Evolutionary conservation across 1,140 invertebrate genomes (phyloP).

Genomic region (Linepithema humile): DNA sequence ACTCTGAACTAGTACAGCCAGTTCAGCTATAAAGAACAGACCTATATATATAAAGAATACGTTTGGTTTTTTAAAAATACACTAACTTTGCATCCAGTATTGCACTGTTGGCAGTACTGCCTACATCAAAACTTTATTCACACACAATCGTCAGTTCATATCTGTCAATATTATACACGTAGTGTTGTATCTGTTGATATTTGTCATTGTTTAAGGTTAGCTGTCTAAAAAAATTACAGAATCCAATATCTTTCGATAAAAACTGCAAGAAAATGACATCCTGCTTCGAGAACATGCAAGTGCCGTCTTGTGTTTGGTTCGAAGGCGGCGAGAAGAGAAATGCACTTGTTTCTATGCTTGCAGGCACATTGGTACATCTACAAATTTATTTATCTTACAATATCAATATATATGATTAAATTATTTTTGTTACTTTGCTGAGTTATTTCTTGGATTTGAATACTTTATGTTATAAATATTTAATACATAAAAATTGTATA

Average conservation of each 20-base stretch:
- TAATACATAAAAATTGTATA: background rate
- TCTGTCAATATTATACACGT: background rate
- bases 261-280: slow-evolving; percentile 74
- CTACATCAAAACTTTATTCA: background rate
- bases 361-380: slow-evolving; percentile 91
- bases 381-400: background rate
- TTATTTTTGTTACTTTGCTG: too few species aligned
- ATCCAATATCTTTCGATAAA: background rate
- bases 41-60: too few species aligned
- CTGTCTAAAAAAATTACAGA: background rate
- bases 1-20: too few species aligned
- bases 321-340: slow-evolving; percentile 91
- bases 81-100: too few species aligned
- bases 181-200: slow-evolving; percentile 19
- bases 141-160: background rate
- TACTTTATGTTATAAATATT: background rate
- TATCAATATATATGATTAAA: too few species aligned
- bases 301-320: slow-evolving; percentile 87
- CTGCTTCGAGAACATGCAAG: slow-evolving; percentile 84
- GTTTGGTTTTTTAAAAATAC: too few species aligned
- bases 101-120: background rate
- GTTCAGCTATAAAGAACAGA: too few species aligned
- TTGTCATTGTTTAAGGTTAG: slow-evolving; percentile 62
- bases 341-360: slow-evolving; percentile 91
- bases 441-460: too few species aligned